Percentiles rank a stretch among this genome's conserved stretches.
These are phyloP conservation scores for Hapalemur alaotrensis DNA, from an alignment of 2,797 vertebrate species.

Conservation along the genomic window DNA sequence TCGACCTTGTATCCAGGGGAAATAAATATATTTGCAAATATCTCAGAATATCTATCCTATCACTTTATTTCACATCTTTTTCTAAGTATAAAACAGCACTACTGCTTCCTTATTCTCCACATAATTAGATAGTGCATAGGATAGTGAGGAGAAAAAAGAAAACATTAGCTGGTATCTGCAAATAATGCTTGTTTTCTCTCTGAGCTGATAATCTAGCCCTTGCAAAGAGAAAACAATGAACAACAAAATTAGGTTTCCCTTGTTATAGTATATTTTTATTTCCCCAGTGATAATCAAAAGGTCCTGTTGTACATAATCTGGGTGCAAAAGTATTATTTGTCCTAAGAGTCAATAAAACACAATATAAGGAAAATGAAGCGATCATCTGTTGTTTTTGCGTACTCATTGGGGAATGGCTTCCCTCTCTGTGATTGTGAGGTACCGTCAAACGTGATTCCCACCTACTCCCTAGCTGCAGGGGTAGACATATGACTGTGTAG, in stretches of 20 bases:
- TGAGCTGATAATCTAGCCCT: background rate
- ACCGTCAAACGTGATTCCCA: background rate
- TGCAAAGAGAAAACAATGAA: background rate
- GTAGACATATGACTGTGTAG: background rate
- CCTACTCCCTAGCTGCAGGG: background rate
- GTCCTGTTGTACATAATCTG: background rate
- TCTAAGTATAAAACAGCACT: background rate
- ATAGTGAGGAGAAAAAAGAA: background rate
- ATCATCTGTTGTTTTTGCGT: background rate
- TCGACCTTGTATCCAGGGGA: background rate
- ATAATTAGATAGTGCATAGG: background rate
- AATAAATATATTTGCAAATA: conserved; percentile 7
- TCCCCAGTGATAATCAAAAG: background rate
- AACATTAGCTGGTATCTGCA: background rate
- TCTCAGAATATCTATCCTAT: background rate
- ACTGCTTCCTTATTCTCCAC: background rate
- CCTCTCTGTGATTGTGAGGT: background rate
- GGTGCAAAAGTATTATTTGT: background rate
- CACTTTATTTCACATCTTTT: conserved; percentile 5
- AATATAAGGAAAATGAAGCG: background rate
- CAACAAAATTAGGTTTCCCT: conserved; percentile 6
- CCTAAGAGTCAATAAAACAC: background rate
- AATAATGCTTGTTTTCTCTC: background rate
- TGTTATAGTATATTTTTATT: background rate
- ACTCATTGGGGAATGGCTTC: background rate